Percentiles rank a stretch among this genome's conserved stretches.
Evolutionary conservation across 1,140 invertebrate genomes (phyloP).

Genomic region (Aphidius ervi): DNA sequence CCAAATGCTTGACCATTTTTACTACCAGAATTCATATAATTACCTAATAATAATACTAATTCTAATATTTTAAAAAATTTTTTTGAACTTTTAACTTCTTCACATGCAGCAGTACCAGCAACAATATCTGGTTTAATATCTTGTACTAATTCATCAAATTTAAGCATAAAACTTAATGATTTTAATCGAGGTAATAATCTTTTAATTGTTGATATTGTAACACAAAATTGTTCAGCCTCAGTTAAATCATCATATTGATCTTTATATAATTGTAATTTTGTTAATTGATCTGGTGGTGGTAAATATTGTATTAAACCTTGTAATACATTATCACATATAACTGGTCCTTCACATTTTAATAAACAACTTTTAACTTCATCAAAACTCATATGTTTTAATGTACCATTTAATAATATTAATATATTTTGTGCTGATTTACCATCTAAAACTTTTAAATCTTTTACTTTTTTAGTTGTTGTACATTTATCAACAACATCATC

Average conservation of each 20-base stretch:
- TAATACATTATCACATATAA: constrained; percentile 76
- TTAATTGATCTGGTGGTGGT: constrained; percentile 84
- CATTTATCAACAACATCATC: constrained; percentile 70
- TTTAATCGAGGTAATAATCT: constrained; percentile 80
- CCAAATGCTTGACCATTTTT: constrained; percentile 90
- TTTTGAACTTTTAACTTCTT: constrained; percentile 85
- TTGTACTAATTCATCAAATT: constrained; percentile 74
- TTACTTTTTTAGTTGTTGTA: constrained; percentile 76
- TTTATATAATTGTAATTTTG: constrained; percentile 74
- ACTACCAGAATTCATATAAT: constrained; percentile 93
- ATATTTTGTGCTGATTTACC: constrained; percentile 92
- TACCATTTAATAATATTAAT: constrained; percentile 84
- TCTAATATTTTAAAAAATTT: constrained; percentile 90
- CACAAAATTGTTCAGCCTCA: constrained; percentile 91
- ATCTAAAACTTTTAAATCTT: constrained; percentile 88
- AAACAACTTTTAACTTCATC: constrained; percentile 81
- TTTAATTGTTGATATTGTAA: constrained; percentile 82
- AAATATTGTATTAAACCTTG: constrained; percentile 85
- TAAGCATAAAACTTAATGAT: constrained; percentile 87
- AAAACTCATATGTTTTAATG: constrained; percentile 84
- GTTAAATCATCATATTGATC: constrained; percentile 77
- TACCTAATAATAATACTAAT: constrained; percentile 85
- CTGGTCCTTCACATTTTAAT: constrained; percentile 78
- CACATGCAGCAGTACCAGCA: constrained; percentile 89
- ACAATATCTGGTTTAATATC: constrained; percentile 96